Base-by-base conservation (phyloP, 1,140 invertebrate genomes). In the Bombus impatiens region DNA sequence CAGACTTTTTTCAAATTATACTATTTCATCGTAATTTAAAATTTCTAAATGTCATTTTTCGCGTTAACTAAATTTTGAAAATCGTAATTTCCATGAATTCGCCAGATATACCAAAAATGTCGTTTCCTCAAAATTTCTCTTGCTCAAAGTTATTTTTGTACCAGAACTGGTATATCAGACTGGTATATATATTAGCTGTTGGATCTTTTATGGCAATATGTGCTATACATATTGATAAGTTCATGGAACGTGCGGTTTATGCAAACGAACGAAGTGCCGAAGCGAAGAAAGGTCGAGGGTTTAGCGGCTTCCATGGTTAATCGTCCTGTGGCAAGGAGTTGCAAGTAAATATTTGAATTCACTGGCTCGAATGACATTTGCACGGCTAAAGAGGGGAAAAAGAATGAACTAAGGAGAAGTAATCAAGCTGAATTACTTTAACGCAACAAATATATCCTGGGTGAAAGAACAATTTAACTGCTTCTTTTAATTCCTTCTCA, bases 311-410 rank as follows among this genome's bases (percentile, higher is more conserved):
- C 47, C 47, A n/a, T 28, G 57, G 70, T 72, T 72, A 65, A 82
- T 86, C 44, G 59, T 57, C 28, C 78, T 65, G 67, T 12, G 59
- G 28, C 37, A 9, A 32, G 12, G 42, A 35, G 47, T 5, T 18
- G 25, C 3, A 12, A 40, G 57, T 35, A 88, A 87, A 87, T 88
- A 87, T 88, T 88, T 87, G 53, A 84, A 59, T 75, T 70, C 25
- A 25, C 32, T 12, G 37, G 76, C 44, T 65, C 25, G 35, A 42
- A 59, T 53, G 28, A 12, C 3, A 35, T 83, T 75, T 35, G 22
- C 32, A 65, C 37, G 12, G 37, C 28, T 18, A 68, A 12, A 28
- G 22, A 40, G 10, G 25, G 1, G 35, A 10, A 57, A 28, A 37
- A 57, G 12, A 13, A 22, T 25, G 28, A 62, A 35, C 15, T 5